Conservation (phyloP, 1,140 invertebrate species). For the Temnothorax nylanderi region DNA sequence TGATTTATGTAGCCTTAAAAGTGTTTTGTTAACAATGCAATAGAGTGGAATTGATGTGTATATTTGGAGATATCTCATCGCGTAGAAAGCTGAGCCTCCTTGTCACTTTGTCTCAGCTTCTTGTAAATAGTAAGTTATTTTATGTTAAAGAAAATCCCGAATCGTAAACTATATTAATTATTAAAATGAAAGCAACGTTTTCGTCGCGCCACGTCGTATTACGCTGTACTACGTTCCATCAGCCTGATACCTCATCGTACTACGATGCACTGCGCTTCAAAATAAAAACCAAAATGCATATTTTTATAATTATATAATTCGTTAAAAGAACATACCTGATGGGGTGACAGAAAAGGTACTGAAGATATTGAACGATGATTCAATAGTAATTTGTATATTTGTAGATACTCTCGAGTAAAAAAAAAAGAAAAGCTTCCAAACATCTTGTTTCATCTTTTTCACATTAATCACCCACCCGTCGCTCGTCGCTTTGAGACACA, state of each 20-base stretch:
- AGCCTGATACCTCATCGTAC: conserved; percentile 22
- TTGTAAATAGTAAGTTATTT: conserved; percentile 77
- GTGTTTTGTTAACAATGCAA: conserved; percentile 22
- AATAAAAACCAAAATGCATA: conserved; percentile 37
- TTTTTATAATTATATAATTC: conserved; percentile 60
- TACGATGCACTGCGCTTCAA: conserved; percentile 29
- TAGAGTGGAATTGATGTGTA: conserved; percentile 46
- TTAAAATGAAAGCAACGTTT: conserved; percentile 24
- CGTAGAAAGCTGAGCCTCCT: conserved; percentile 34
- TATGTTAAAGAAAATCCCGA: conserved; percentile 43
- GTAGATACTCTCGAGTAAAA: conserved; percentile 77
- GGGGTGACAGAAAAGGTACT: conserved; percentile 12
- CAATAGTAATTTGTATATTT: conserved; percentile 81
- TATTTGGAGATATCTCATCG: conserved; percentile 24
- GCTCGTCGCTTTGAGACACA: conserved; percentile 45
- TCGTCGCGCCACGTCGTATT: not conserved
- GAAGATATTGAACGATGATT: conserved; percentile 42
- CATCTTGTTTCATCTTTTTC: conserved; percentile 49
- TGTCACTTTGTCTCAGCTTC: conserved; percentile 37
- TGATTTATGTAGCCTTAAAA: not conserved
- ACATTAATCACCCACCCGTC: conserved; percentile 40
- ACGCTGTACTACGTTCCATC: not conserved
- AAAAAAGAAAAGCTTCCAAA: conserved; percentile 69
- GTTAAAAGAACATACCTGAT: conserved; percentile 18
- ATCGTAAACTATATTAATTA: conserved; percentile 19